These are phyloP conservation scores for Eretmochelys imbricata DNA, from an alignment of 2,113 vertebrate genomes.

Conservation along the genomic window DNA sequence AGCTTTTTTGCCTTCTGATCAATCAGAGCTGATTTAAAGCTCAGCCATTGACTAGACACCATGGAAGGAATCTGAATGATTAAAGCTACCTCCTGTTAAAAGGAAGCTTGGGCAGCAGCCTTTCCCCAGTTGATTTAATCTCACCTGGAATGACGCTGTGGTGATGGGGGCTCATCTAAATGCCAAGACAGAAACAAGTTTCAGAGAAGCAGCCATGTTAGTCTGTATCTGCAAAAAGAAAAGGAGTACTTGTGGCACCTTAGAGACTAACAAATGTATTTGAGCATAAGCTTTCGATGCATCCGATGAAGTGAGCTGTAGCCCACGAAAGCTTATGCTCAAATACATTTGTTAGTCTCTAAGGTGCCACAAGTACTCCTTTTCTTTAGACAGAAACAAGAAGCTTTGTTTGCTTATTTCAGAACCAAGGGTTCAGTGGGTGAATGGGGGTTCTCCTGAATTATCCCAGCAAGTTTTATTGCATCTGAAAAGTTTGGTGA, in stretches of 20 bases:
- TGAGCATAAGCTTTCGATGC: no score
- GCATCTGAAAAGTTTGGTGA: not conserved
- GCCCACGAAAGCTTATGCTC: no score
- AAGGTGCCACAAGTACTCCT: no score
- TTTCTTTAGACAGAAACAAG: not conserved
- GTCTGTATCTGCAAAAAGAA: no score
- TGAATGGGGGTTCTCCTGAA: not conserved
- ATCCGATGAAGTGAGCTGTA: no score
- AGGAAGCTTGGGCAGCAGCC: not conserved
- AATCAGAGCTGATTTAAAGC: accelerated
- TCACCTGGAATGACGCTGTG: not conserved
- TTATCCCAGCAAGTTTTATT: accelerated
- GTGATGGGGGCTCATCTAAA: not conserved
- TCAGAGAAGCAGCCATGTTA: no score
- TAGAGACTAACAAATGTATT: no score
- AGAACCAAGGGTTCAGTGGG: not conserved
- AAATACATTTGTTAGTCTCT: no score
- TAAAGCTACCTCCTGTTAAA: not conserved
- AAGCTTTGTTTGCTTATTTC: not conserved
- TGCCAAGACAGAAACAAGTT: not conserved
- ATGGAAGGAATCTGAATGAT: not conserved
- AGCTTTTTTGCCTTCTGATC: accelerated
- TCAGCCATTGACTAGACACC: not conserved
- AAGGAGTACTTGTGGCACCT: no score
- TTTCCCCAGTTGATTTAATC: not conserved